Evolutionary conservation across 2,888 invertebrate genomes (phyloP).

Genomic region (Branchellion lobata): DNA sequence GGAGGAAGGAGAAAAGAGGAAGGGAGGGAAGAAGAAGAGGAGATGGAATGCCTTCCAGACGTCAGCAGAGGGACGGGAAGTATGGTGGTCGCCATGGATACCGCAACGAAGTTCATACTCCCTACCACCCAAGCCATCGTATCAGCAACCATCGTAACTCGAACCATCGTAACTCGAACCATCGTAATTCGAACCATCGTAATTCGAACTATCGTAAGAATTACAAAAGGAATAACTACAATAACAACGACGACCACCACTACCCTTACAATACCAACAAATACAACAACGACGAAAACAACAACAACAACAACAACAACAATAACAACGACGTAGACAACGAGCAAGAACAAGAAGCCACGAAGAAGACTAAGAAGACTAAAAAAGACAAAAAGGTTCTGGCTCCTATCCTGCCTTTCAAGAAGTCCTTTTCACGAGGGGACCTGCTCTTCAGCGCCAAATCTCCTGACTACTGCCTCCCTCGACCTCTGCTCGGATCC

Average conservation of each 20-base stretch:
- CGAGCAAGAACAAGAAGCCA: not conserved
- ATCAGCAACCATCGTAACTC: not conserved
- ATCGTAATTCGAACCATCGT: not conserved
- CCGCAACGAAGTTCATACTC: too few relatives aligned
- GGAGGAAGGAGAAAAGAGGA: not conserved
- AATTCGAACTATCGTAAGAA: not conserved
- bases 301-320: not conserved
- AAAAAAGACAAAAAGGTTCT: conserved; percentile 47
- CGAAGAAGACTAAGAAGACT: not conserved
- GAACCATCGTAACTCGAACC: too few relatives aligned
- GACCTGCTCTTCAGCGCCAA: conserved; percentile 75
- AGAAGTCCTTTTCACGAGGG: conserved; percentile 64
- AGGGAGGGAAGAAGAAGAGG: conserved; percentile 17
- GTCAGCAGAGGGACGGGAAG: too few relatives aligned
- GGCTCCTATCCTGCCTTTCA: conserved; percentile 61
- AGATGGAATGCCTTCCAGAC: conserved; percentile 1
- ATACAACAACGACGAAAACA: too few relatives aligned
- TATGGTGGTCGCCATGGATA: too few relatives aligned
- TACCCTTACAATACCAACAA: not conserved
- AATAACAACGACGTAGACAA: not conserved
- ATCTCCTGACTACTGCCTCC: conserved; percentile 80
- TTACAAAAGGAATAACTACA: not conserved
- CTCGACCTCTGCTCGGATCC: conserved; percentile 73
- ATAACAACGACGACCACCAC: not conserved
- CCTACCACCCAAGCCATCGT: too few relatives aligned